phyloP scores from a whole-genome alignment of 2,113 vertebrate genomes.

The Xiphias gladius region DNA sequence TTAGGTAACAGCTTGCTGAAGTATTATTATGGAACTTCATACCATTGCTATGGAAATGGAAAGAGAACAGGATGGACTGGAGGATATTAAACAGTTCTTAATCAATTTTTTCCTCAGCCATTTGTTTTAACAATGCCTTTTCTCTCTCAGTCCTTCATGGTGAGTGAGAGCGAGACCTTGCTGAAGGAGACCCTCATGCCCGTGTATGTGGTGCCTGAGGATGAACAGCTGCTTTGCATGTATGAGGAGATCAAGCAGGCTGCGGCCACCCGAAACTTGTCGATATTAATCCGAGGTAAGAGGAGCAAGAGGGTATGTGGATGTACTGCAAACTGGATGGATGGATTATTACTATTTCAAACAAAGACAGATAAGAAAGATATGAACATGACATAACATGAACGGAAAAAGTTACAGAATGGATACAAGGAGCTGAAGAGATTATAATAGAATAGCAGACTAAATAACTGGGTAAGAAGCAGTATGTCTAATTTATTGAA shows the following conservation, averaged over 20 bases:
- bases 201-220: conserved; percentile 83
- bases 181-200: conserved; percentile 80
- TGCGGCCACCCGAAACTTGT: conserved; percentile 75
- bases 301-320: neutral
- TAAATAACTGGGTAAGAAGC: neutral
- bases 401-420: neutral
- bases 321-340: neutral
- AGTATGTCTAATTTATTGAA: neutral
- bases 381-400: neutral
- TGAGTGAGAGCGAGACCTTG: conserved; percentile 78
- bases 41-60: neutral
- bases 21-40: neutral
- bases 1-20: conserved; percentile 9
- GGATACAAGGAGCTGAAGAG: neutral
- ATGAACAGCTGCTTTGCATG: conserved; percentile 85
- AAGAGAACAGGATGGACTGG: neutral
- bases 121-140: neutral
- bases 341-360: neutral
- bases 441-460: too few species aligned
- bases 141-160: conserved; percentile 82
- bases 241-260: conserved; percentile 84
- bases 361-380: neutral
- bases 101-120: neutral
- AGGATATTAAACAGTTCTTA: neutral
- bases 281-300: conserved; percentile 83